Evolutionary conservation across 2,113 vertebrate genomes (phyloP).

Genomic region (Glaucomys volans): DNA sequence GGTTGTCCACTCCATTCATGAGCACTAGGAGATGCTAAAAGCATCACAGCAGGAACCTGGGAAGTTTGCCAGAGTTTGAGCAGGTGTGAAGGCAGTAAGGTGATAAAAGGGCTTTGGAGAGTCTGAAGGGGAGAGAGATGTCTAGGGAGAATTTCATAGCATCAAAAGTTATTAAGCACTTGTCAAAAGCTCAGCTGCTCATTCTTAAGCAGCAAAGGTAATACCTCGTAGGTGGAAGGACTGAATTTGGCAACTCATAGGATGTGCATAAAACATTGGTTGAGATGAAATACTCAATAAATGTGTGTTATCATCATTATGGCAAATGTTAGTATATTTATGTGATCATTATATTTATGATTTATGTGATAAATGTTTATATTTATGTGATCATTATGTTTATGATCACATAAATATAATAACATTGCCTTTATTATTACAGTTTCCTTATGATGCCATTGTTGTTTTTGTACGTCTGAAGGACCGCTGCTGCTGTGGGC

Average conservation of each 20-base stretch:
- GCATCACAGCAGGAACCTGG: not conserved
- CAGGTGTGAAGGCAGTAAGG: not conserved
- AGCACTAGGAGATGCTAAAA: not conserved
- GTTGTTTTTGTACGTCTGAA: not conserved
- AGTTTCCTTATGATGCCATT: not conserved
- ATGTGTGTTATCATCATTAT: not conserved
- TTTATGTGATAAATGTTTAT: no score
- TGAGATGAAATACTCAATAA: not conserved
- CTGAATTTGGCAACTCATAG: not conserved
- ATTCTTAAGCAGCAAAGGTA: not conserved
- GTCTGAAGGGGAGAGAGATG: not conserved
- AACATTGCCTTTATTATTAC: not conserved
- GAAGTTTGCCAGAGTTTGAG: not conserved
- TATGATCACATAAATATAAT: no score
- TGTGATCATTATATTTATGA: conserved; percentile 5
- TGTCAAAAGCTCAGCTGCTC: not conserved
- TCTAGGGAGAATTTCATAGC: not conserved
- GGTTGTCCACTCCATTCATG: not conserved
- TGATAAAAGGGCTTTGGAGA: not conserved
- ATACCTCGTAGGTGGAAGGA: not conserved
- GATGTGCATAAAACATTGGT: not conserved
- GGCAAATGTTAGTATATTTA: no score
- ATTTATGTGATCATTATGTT: no score
- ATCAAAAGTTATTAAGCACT: not conserved
- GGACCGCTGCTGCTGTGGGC: not conserved